These are phyloP conservation scores for Meandrusa payeni DNA, from an alignment of 2,888 invertebrate genomes.

Conservation along the genomic window DNA sequence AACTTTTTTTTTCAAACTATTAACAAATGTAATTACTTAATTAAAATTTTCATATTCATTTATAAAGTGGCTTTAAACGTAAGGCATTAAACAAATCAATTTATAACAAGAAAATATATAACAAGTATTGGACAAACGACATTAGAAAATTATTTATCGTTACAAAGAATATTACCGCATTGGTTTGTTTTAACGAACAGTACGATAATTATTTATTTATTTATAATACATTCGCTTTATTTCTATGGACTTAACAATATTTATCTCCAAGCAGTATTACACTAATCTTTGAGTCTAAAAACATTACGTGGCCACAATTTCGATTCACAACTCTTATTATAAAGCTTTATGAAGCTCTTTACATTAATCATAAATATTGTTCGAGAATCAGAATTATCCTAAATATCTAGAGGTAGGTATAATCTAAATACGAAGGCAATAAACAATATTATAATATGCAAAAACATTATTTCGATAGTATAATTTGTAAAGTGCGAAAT, in stretches of 20 bases:
- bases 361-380: conserved; percentile 59
- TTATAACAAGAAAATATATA: too few species aligned
- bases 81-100: too few species aligned
- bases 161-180: too few species aligned
- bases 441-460: conserved; percentile 43
- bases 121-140: too few species aligned
- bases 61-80: too few species aligned
- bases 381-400: conserved; percentile 50
- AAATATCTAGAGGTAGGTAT: conserved; percentile 47
- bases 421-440: conserved; percentile 56
- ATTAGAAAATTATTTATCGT: too few species aligned
- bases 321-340: conserved; percentile 79
- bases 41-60: too few species aligned
- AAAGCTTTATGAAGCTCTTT: conserved; percentile 80
- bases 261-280: conserved; percentile 59
- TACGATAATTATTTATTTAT: conserved; percentile 1
- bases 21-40: too few species aligned
- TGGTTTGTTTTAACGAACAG: neutral
- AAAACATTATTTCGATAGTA: conserved; percentile 35
- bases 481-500: conserved; percentile 38
- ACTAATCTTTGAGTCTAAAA: conserved; percentile 62
- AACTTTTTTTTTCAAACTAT: too few species aligned
- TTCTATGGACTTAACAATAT: conserved; percentile 37
- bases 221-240: conserved; percentile 8
- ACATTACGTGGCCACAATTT: conserved; percentile 75